phyloP scores from a whole-genome alignment of 2,888 invertebrate genomes.

The Drosophila mimetica region DNA sequence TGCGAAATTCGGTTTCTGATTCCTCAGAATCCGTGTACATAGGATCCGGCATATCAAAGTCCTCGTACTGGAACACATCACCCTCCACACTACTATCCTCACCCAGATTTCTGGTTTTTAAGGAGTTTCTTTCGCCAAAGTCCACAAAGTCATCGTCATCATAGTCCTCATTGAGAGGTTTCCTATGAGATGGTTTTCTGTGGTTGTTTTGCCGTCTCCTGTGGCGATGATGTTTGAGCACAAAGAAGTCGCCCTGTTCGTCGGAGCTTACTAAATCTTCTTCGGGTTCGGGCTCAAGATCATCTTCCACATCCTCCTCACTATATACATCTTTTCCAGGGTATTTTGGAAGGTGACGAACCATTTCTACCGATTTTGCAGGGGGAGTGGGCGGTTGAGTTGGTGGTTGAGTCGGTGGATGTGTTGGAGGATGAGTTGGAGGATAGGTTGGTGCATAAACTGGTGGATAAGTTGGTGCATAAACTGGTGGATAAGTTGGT shows the following conservation, averaged over 20 bases:
- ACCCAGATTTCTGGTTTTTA: constrained; percentile 50
- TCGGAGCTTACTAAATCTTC: constrained; percentile 39
- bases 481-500: constrained; percentile 1
- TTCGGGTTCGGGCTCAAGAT: constrained; percentile 12
- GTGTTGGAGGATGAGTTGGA: background rate
- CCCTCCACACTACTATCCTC: constrained; percentile 67
- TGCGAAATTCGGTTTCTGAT: constrained; percentile 64
- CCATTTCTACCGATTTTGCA: constrained; percentile 19
- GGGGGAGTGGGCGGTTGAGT: constrained; percentile 18
- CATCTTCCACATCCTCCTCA: constrained; percentile 47
- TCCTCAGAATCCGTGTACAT: constrained; percentile 70
- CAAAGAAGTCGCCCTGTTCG: constrained; percentile 75
- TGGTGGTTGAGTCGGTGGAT: constrained; percentile 3
- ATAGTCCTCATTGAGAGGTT: constrained; percentile 22
- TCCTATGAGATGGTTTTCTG: constrained; percentile 37
- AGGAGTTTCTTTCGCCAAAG: constrained; percentile 45
- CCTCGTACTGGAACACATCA: constrained; percentile 81
- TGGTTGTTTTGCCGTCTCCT: constrained; percentile 66
- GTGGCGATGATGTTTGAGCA: constrained; percentile 69
- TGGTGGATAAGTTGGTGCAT: constrained; percentile 21
- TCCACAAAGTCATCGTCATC: constrained; percentile 71
- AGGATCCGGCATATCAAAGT: constrained; percentile 74
- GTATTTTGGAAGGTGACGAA: constrained; percentile 45
- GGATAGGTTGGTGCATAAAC: constrained; percentile 4
- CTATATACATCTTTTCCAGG: constrained; percentile 25